A percentile compares a stretch with the other conserved stretches of the same genome.
phyloP scores from a whole-genome alignment of 1,140 invertebrate species.

The Amphibalanus amphitrite region DNA sequence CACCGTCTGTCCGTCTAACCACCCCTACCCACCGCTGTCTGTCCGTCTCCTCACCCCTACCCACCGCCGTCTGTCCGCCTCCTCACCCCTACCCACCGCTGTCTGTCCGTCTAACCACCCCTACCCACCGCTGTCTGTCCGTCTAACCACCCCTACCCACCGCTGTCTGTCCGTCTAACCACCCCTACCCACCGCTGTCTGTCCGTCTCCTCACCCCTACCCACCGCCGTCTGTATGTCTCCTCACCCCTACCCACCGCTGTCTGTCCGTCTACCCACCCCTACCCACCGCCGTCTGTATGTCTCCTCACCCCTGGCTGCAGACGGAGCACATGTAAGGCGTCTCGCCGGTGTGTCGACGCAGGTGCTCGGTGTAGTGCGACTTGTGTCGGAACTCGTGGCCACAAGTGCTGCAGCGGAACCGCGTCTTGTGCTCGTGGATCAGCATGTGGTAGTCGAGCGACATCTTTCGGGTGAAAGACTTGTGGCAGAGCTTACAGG shows the following conservation, averaged over 20 bases:
- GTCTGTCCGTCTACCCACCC: neutral
- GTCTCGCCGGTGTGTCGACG: conserved; percentile 45
- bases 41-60: neutral
- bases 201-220: neutral
- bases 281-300: neutral
- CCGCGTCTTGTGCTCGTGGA: conserved; percentile 44
- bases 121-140: too few relatives aligned
- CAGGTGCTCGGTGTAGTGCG: conserved; percentile 46
- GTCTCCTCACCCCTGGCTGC: conserved; percentile 31
- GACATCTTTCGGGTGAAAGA: conserved; percentile 47
- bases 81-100: conserved; percentile 10
- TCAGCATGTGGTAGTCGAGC: conserved; percentile 48
- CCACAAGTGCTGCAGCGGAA: conserved; percentile 44
- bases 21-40: neutral
- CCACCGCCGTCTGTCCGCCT: neutral
- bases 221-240: neutral
- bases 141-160: conserved; percentile 28
- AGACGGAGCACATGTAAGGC: conserved; percentile 45
- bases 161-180: neutral
- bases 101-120: too few relatives aligned
- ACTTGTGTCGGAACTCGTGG: conserved; percentile 45
- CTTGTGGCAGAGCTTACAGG: conserved; percentile 40
- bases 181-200: neutral
- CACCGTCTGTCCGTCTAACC: too few relatives aligned
- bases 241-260: conserved; percentile 8